Evolutionary conservation across 2,113 vertebrate species (phyloP), one percentile per base, ranked within the genome.

Genomic region (Acanthisitta chloris): DNA sequence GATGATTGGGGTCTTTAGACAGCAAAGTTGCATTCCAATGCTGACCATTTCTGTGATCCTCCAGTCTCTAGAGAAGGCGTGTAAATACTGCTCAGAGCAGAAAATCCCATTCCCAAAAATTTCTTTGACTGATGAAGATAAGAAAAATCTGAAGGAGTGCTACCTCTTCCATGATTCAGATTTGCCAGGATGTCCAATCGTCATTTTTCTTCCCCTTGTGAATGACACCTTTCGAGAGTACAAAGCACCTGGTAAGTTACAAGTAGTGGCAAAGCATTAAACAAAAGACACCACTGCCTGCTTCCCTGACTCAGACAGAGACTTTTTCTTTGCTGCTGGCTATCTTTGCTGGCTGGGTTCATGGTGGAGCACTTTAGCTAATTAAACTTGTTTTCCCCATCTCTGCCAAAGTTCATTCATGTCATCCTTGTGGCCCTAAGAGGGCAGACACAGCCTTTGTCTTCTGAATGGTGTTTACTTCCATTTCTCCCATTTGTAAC

Each of bases 141-240:
- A 89, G 33, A 93, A 98, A 10, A 87, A 94, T 17, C 95, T 98
- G 69, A 98, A 98, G 93, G 98, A 98, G 52, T 98, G 98, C 80
- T 98, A 98, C 85, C 0, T 96, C 72, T 96, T 98, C 89, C 91
- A 95, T 36, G 61, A 98, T 45, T 88, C 97, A 81, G 97, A 98
- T 5, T 40, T 31, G 19, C 90, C 97, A 4, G 65, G 94, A 14
- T 96, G 97, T 62, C 98, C 98, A 0, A 95, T 98, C 0, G 97
- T 98, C 69, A 55, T 98, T 79, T 98, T 98, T 96, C 98, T 98
- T 93, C 98, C 98, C 2, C 98, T 98, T 25, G 98, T 98, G 92
- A 98, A 95, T 7, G 97, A 98, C 34, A 97, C 98, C 59, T 98
- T 98, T 94, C 94, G 58, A 70, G 96, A 98, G 62, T 98, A 98